Percentiles rank a stretch among this genome's conserved stretches.
These are phyloP conservation scores for Rhinichthys klamathensis DNA, from an alignment of 2,113 vertebrate species.

Conservation along the genomic window DNA sequence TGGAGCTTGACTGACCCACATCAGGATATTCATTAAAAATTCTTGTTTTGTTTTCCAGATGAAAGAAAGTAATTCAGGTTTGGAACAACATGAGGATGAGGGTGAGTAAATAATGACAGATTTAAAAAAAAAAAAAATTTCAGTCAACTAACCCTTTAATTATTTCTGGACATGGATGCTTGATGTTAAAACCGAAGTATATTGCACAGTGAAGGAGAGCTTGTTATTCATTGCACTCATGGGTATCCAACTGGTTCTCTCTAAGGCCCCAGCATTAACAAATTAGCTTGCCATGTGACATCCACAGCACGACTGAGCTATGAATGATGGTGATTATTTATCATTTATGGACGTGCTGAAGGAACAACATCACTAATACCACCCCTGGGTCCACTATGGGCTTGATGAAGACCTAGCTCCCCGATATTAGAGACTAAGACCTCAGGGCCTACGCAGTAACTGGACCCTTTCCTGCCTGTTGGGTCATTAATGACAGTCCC, in stretches of 20 bases:
- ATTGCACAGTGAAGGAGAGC: slow-evolving; percentile 30
- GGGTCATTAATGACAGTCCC: slow-evolving; percentile 59
- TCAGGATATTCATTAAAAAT: background rate
- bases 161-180: background rate
- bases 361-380: slow-evolving; percentile 64
- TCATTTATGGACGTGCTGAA: slow-evolving; percentile 69
- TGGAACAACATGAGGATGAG: background rate
- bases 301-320: slow-evolving; percentile 52
- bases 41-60: background rate
- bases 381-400: slow-evolving; percentile 64
- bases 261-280: slow-evolving; percentile 58
- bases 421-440: slow-evolving; percentile 53
- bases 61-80: background rate
- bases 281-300: slow-evolving; percentile 55
- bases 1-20: background rate
- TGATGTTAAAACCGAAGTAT: background rate
- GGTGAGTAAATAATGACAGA: background rate
- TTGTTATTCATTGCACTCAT: slow-evolving; percentile 58
- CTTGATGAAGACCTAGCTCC: slow-evolving; percentile 43
- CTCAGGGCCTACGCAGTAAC: slow-evolving; percentile 60
- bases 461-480: slow-evolving; percentile 42
- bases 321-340: slow-evolving; percentile 74
- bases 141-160: background rate
- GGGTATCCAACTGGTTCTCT: slow-evolving; percentile 61
- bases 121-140: too few relatives aligned